Evolutionary conservation across 2,888 invertebrate genomes (phyloP), one percentile per base, ranked within the genome.

Genomic region (Drosophila setosimentum): DNA sequence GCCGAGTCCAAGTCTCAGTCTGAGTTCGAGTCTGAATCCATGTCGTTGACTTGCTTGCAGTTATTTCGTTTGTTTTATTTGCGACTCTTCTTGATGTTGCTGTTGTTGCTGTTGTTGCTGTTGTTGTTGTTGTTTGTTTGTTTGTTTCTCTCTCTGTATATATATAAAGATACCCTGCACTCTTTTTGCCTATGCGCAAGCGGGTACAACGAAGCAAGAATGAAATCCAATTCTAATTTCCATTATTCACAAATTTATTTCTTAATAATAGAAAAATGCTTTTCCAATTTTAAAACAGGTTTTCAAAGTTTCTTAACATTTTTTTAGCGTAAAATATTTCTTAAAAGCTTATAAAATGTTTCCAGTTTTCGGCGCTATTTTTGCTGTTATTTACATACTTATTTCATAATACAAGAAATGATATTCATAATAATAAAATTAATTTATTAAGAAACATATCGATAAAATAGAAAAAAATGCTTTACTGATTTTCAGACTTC

Each of bases 1-100:
- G 16, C 16, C 2, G 16, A 24, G 24, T 45, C 45, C 8, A 8
- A 45, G 16, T 42, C 21, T 11, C 6, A 35, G 35, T 13, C 42
- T 42, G 8, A 45, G 16, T 45, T 24, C 24, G 16, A 45, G 24
- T 24, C 45, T 16, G 45, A 45, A 24, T 24, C 24, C 24, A 24
- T 24, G 24, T 24, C 45, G 24, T 45, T 45, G 45, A 45, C 45
- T 45, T 45, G 24, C 45, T 45, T 24, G 16, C 45, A 45, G 24
- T 16, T 45, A 45, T 24, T 24, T 45, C 8, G 45, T 45, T 45
- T 45, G 45, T 45, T 45, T 45, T 45, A 24, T 45, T 45, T 45
- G 45, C 45, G 8, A 45, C 24, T 45, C 13, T 8, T 16, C 1
- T 16, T 24, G 2, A 7, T 45, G 1, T 45, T 24, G 21, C 21